Conservation (phyloP, 2,888 invertebrate genomes). For the Volucella bombylans region DNA sequence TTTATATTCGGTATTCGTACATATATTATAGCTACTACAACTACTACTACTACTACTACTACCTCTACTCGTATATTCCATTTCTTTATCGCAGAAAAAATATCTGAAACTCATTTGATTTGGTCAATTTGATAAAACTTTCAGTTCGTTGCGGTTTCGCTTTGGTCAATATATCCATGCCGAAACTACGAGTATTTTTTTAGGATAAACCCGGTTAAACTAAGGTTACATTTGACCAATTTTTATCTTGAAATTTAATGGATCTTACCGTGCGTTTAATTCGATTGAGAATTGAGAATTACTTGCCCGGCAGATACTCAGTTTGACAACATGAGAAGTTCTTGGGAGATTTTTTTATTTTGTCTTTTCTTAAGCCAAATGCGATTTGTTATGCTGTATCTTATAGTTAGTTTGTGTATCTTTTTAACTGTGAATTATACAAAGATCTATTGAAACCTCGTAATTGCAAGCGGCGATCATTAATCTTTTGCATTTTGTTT, state of each 20-base stretch:
- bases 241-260: slow-evolving; percentile 64
- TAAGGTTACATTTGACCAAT: slow-evolving; percentile 53
- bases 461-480: slow-evolving; percentile 64
- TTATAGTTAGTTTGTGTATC: not conserved
- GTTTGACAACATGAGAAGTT: slow-evolving; percentile 39
- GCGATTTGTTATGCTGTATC: slow-evolving; percentile 31
- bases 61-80: slow-evolving; percentile 24
- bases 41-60: too few species aligned
- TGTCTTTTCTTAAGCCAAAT: not conserved
- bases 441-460: slow-evolving; percentile 57
- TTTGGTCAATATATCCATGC: slow-evolving; percentile 34
- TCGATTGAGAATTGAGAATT: slow-evolving; percentile 10
- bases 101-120: slow-evolving; percentile 76
- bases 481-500: slow-evolving; percentile 61
- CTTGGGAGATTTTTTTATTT: not conserved
- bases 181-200: slow-evolving; percentile 9
- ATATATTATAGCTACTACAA: not conserved
- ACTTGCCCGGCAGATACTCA: slow-evolving; percentile 8
- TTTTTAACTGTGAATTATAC: slow-evolving; percentile 46
- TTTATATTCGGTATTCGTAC: slow-evolving; percentile 28
- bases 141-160: slow-evolving; percentile 58
- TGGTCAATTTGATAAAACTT: slow-evolving; percentile 75
- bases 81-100: slow-evolving; percentile 74
- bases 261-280: slow-evolving; percentile 42
- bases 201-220: slow-evolving; percentile 54